A percentile compares a stretch with the other conserved stretches of the same genome.
Conservation (phyloP, 2,888 invertebrate genomes). For the Phortica magna region DNA sequence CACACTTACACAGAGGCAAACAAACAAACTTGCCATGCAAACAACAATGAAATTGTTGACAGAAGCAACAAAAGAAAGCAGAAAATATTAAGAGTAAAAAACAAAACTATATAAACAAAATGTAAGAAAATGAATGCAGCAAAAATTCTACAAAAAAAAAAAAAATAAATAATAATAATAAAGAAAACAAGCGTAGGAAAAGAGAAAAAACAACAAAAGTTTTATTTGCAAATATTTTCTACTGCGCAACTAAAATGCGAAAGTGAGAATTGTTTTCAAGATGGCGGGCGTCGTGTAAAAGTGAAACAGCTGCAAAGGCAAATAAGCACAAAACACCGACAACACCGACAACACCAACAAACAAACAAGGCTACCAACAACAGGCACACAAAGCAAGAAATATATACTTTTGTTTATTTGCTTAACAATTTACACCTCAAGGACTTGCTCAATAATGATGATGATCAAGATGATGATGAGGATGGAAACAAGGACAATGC, state of each 20-base stretch:
- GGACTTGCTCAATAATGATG: conserved; percentile 45
- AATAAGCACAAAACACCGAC: background rate
- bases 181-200: background rate
- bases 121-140: conserved; percentile 16
- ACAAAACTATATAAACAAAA: background rate
- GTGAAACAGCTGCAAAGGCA: background rate
- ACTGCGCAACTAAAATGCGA: conserved; percentile 18
- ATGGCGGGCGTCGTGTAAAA: background rate
- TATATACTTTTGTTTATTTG: conserved; percentile 54
- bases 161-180: conserved; percentile 3
- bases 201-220: conserved; percentile 16
- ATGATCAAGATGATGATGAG: background rate
- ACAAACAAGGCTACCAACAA: background rate
- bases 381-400: conserved; percentile 24
- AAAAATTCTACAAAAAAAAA: background rate
- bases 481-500: conserved; percentile 10
- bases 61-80: background rate
- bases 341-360: background rate
- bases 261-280: conserved; percentile 13
- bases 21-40: background rate
- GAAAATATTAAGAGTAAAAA: background rate
- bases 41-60: conserved; percentile 19
- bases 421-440: conserved; percentile 62
- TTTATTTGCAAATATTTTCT: conserved; percentile 15
- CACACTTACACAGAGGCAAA: background rate